Base-by-base conservation (phyloP, 2,888 invertebrate genomes). In the Scaptomyza tumidula region DNA sequence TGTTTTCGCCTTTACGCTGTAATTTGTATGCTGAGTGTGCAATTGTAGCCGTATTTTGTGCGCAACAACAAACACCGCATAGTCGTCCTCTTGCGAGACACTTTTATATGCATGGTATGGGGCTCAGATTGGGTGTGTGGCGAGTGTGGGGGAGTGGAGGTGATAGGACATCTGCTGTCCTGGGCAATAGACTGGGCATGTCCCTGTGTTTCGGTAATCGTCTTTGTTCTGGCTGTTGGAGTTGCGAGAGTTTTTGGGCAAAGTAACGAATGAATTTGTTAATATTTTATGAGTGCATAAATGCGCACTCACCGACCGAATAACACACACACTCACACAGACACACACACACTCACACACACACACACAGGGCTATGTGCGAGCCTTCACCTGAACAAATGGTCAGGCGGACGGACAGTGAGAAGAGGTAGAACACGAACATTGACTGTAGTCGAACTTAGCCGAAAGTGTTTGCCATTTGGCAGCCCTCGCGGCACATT, bases 261-360 rank as follows among this genome's bases (percentile, higher is more conserved):
- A 89, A 83, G 89, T 88, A 87, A 89, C 86, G 89, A 90, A 90
- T 90, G 90, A 90, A 90, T 90, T 90, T 89, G 88, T 90, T 88
- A 90, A 90, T 90, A 90, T 90, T 90, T 90, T 89, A 90, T 90
- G 81, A 90, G 87, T 80, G 84, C 80, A 90, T 90, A 90, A 90
- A 88, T 86, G 88, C 86, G 83, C 88, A 86, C 87, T 85, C 86
- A 78, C 70, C 71, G 60, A 67, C 70, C 60, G 62, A 57, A 52
- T 65, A 57, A 35, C 64, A 50, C 1, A 7, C 11, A 27, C 52
- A 27, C 9, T 9, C 14, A 46, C 14, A 31, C 29, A 31, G 46
- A 44, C 29, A 48, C 29, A 31, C 52, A 44, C 29, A 35, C 64
- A 31, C 52, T 39, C 29, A 35, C 64, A 27, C 9, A n/a, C 11